Conservation (phyloP, 2,113 vertebrate species). For the Datnioides undecimradiatus region DNA sequence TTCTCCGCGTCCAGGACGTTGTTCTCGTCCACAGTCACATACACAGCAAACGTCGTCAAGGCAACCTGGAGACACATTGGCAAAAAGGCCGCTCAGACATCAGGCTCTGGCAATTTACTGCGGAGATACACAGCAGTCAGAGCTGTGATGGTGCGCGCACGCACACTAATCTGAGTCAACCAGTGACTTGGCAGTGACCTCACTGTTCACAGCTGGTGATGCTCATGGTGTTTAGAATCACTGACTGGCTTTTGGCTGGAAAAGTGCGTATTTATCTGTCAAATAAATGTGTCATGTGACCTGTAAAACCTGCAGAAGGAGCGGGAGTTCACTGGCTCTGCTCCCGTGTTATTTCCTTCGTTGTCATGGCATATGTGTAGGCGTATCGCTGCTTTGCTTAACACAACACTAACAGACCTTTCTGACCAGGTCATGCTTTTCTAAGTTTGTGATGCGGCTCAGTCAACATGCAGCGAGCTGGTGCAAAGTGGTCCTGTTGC, state of each 20-base stretch:
- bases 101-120: not conserved
- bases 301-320: not conserved
- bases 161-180: not conserved
- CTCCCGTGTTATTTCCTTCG: not conserved
- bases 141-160: not conserved
- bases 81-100: constrained; percentile 2
- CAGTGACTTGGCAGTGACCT: constrained; percentile 1
- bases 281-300: not conserved
- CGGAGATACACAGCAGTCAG: not conserved
- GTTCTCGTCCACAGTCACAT: constrained; percentile 85
- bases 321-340: not conserved
- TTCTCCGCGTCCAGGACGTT: constrained; percentile 93
- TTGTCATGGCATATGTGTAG: not conserved
- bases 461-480: not conserved
- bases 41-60: constrained; percentile 92
- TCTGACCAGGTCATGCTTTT: not conserved
- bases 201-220: not conserved
- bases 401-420: not conserved
- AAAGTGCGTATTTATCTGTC: not conserved
- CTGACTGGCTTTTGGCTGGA: no score
- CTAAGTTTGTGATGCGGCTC: not conserved
- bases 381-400: not conserved
- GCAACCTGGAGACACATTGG: constrained; percentile 88
- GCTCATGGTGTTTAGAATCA: not conserved
- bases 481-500: not conserved